A percentile compares a stretch with the other conserved stretches of the same genome.
phyloP scores from a whole-genome alignment of 1,140 invertebrate species.

The Pantala flavescens region DNA sequence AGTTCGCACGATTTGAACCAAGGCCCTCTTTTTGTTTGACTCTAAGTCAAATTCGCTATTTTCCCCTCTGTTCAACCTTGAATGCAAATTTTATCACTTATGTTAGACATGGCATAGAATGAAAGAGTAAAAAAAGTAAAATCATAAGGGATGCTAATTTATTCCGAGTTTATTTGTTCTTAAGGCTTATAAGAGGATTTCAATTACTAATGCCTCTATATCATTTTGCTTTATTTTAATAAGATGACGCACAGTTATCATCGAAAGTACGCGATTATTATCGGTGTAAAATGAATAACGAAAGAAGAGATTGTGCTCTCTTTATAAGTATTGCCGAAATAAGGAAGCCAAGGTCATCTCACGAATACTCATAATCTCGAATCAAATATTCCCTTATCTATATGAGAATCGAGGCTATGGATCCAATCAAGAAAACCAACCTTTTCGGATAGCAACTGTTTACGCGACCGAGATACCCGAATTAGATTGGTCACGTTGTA shows the following conservation, averaged over 20 bases:
- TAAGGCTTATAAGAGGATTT: no score
- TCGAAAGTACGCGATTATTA: not conserved
- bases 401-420: not conserved
- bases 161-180: no score
- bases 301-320: not conserved
- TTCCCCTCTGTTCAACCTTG: no score
- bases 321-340: not conserved
- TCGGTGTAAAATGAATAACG: not conserved
- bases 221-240: no score
- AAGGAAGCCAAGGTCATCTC: not conserved
- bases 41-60: no score
- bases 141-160: no score
- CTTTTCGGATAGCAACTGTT: not conserved
- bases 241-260: not conserved
- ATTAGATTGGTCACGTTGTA: not conserved
- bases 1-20: no score
- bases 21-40: no score
- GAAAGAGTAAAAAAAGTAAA: no score
- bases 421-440: slow-evolving; percentile 1
- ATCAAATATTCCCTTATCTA: not conserved
- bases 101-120: no score
- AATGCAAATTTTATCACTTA: no score
- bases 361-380: not conserved
- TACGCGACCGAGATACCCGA: not conserved
- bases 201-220: no score